phyloP scores from a whole-genome alignment of 37 sponge, comb jelly and placozoan genomes.

The Spongia lamella region DNA sequence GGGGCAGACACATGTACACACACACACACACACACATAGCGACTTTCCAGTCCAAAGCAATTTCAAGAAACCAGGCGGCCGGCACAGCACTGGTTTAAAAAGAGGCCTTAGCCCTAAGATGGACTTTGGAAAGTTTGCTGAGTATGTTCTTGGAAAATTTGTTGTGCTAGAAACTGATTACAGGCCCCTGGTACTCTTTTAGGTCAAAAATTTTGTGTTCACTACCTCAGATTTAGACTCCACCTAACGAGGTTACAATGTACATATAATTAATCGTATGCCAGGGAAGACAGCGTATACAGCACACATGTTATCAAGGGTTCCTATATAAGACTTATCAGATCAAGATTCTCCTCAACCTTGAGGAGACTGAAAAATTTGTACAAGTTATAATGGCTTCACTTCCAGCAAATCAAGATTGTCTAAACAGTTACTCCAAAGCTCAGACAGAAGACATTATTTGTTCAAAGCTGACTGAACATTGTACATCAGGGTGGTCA shows the following conservation, averaged over 20 bases:
- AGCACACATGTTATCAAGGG: slow-evolving; percentile 21
- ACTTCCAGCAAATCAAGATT: background rate
- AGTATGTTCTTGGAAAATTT: too few species aligned
- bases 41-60: too few species aligned
- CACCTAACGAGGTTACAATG: background rate
- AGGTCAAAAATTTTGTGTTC: background rate
- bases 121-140: too few species aligned
- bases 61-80: too few species aligned
- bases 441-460: slow-evolving; percentile 3
- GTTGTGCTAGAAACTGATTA: slow-evolving; percentile 40
- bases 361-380: background rate
- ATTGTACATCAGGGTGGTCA: slow-evolving; percentile 20
- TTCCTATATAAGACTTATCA: background rate
- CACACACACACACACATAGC: too few species aligned
- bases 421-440: too few species aligned
- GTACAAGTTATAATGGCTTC: background rate
- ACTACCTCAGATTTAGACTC: slow-evolving; percentile 13
- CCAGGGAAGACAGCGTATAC: slow-evolving; percentile 12
- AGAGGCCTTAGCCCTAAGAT: too few species aligned
- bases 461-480: slow-evolving; percentile 2
- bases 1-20: too few species aligned
- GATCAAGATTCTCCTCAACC: too few species aligned
- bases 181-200: slow-evolving; percentile 20
- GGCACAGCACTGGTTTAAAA: too few species aligned
- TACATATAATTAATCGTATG: too few species aligned